phyloP scores from a whole-genome alignment of 2,888 invertebrate species.

The Meghimatium bilineatum region DNA sequence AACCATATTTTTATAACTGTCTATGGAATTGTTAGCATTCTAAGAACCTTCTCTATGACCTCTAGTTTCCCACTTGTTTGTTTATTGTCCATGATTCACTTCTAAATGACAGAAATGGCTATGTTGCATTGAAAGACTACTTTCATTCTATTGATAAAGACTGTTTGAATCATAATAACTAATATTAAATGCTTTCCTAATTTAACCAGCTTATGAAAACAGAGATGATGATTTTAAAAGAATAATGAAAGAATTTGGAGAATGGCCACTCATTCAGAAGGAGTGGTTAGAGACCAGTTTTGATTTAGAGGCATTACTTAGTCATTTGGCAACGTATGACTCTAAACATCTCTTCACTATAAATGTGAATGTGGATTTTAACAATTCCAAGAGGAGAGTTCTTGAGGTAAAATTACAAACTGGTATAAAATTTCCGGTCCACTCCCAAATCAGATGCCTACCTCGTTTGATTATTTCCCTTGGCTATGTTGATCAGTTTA shows the following conservation, averaged over 20 bases:
- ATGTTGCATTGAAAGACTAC: no score
- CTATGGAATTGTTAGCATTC: no score
- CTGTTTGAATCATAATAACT: no score
- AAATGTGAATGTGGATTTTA: neutral
- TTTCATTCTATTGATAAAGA: no score
- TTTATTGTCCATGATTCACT: no score
- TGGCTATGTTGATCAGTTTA: no score
- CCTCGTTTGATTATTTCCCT: no score
- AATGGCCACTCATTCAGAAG: neutral
- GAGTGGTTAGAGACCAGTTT: neutral
- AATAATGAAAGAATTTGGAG: neutral
- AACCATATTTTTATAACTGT: no score
- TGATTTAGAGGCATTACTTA: neutral
- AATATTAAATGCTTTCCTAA: neutral
- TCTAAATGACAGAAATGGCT: no score
- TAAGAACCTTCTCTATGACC: no score
- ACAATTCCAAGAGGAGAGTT: neutral
- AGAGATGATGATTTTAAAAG: neutral
- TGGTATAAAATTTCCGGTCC: neutral
- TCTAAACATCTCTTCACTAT: neutral
- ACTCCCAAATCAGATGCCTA: no score
- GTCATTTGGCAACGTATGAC: neutral
- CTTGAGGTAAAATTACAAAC: neutral
- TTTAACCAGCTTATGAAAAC: neutral
- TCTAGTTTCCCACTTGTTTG: no score